These are phyloP conservation scores for Sitobion miscanthi DNA, from an alignment of 1,140 invertebrate genomes.

Conservation along the genomic window DNA sequence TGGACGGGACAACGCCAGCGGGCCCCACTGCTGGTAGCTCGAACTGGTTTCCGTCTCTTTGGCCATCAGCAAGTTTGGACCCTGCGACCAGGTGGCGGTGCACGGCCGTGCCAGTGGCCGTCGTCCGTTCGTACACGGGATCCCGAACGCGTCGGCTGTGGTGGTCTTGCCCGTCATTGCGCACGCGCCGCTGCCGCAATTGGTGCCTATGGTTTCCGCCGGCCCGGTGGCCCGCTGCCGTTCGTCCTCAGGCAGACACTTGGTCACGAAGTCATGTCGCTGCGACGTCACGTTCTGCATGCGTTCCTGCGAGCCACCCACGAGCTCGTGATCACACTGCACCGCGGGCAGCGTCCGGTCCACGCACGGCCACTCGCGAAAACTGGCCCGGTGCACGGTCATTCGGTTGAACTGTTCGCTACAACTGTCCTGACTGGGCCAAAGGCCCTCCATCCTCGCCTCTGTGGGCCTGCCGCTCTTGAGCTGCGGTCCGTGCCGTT, in stretches of 20 bases:
- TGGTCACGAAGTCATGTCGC: slow-evolving; percentile 4
- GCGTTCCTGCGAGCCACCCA: not conserved
- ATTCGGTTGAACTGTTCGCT: not conserved
- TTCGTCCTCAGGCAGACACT: not conserved
- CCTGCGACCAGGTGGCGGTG: not conserved
- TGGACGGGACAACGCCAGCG: not conserved
- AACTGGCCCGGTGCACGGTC: slow-evolving; percentile 13
- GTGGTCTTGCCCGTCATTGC: not conserved
- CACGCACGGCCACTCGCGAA: not conserved
- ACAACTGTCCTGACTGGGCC: not conserved
- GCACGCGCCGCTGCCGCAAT: not conserved
- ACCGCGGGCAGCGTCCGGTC: not conserved
- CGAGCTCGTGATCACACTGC: not conserved
- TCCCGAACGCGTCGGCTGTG: not conserved
- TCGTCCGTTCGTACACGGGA: not conserved
- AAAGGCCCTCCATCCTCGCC: not conserved
- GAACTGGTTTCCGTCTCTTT: not conserved
- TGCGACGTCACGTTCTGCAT: slow-evolving; percentile 27
- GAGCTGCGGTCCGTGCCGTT: not conserved
- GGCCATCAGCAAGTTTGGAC: not conserved
- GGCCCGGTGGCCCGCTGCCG: too few relatives aligned
- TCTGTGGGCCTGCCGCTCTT: too few relatives aligned
- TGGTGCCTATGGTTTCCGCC: not conserved
- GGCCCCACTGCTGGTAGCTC: not conserved
- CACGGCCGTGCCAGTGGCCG: not conserved